Evolutionary conservation across 2,888 invertebrate species (phyloP).

Genomic region (Esperia sulphurella): DNA sequence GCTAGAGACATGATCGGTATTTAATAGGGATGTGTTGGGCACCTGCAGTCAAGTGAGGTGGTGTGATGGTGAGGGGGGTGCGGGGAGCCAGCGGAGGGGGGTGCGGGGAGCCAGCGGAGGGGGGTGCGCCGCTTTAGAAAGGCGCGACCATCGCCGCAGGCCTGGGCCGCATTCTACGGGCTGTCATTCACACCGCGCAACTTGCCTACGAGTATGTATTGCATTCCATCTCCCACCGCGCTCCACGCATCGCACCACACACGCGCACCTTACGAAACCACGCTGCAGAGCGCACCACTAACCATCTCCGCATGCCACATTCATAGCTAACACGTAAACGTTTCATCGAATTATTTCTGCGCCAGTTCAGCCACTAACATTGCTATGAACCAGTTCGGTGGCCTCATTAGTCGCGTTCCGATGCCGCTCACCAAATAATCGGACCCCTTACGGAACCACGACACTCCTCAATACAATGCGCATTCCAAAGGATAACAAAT

Average conservation of each 20-base stretch:
- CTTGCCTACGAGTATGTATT: conserved; percentile 69
- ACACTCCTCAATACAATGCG: conserved; percentile 39
- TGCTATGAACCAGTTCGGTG: conserved; percentile 68
- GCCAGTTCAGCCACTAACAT: conserved; percentile 59
- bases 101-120: conserved; percentile 38
- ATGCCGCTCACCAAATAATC: conserved; percentile 48
- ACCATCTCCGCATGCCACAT: conserved; percentile 48
- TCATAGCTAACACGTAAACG: conserved; percentile 55
- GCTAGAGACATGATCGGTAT: conserved; percentile 75
- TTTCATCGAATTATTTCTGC: conserved; percentile 68
- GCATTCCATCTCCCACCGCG: conserved; percentile 74
- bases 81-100: conserved; percentile 27
- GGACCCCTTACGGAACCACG: conserved; percentile 47
- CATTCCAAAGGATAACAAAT: conserved; percentile 73
- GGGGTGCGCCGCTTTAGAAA: conserved; percentile 77
- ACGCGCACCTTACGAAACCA: conserved; percentile 62
- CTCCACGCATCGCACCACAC: conserved; percentile 54
- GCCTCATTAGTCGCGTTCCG: conserved; percentile 58
- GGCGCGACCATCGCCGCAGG: conserved; percentile 79
- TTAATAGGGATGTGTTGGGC: conserved; percentile 75
- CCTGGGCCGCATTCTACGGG: conserved; percentile 78
- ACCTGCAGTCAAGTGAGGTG: conserved; percentile 61
- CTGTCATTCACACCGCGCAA: conserved; percentile 79
- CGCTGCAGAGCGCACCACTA: conserved; percentile 36
- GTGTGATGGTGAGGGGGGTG: conserved; percentile 47